Percentiles rank a stretch among this genome's conserved stretches.
These are phyloP conservation scores for Drosophila eugracilis DNA, from an alignment of 1,140 invertebrate genomes.

Conservation along the genomic window DNA sequence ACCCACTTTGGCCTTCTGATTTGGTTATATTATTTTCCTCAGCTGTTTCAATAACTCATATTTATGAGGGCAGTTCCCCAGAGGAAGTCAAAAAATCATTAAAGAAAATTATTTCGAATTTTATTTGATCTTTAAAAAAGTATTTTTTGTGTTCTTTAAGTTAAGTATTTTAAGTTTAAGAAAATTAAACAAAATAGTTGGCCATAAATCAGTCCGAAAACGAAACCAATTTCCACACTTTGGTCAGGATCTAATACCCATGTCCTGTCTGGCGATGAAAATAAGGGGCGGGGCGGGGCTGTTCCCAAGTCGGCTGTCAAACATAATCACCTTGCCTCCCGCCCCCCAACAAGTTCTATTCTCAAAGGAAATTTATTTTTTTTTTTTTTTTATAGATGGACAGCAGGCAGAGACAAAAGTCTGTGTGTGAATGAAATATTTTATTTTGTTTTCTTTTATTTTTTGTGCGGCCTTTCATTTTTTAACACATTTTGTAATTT, in stretches of 20 bases:
- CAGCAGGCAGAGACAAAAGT: conserved; percentile 25
- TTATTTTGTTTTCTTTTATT: conserved; percentile 58
- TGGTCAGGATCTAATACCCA: conserved; percentile 41
- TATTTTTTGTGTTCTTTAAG: conserved; percentile 1
- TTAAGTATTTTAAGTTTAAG: no score
- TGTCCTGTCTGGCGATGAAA: conserved; percentile 56
- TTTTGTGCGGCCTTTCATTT: conserved; percentile 26
- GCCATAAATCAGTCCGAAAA: conserved; percentile 20
- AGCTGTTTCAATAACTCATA: conserved; percentile 60
- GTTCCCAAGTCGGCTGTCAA: conserved; percentile 78
- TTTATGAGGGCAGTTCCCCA: conserved; percentile 10
- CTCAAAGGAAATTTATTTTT: conserved; percentile 79
- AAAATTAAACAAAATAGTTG: conserved; percentile 27
- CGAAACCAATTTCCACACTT: conserved; percentile 31
- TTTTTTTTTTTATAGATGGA: conserved; percentile 67
- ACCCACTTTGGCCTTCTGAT: conserved; percentile 1
- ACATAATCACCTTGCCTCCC: conserved; percentile 73
- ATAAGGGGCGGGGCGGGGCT: conserved; percentile 42
- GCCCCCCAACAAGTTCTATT: conserved; percentile 61
- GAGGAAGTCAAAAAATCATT: not conserved
- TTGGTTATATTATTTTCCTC: conserved; percentile 12
- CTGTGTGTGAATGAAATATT: conserved; percentile 75
- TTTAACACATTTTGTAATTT: conserved; percentile 82
- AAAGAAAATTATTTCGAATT: conserved; percentile 1
- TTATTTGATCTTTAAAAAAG: conserved; percentile 8